These are phyloP conservation scores for Atopsyche davidsoni DNA, from an alignment of 1,140 invertebrate genomes.

Conservation along the genomic window DNA sequence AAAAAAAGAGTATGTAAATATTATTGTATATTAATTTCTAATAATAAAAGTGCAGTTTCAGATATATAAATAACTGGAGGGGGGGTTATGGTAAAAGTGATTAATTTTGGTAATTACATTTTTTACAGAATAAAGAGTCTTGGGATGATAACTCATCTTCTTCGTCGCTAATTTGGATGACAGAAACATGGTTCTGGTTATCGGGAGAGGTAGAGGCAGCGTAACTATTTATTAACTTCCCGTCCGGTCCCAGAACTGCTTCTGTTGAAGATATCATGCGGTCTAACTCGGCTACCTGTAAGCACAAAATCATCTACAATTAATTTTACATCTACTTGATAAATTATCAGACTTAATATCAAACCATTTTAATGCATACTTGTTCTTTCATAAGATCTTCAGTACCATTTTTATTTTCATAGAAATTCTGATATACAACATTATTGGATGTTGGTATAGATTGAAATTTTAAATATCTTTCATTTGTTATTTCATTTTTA, in stretches of 20 bases:
- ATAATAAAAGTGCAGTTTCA: too few relatives aligned
- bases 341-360: neutral
- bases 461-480: conserved; percentile 41
- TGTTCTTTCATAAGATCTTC: conserved; percentile 45
- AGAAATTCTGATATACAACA: conserved; percentile 48
- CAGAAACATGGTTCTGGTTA: conserved; percentile 29
- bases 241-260: conserved; percentile 55
- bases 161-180: conserved; percentile 45
- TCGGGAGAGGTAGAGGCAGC: conserved; percentile 23
- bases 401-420: conserved; percentile 27
- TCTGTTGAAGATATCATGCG: conserved; percentile 45
- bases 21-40: conserved; percentile 18
- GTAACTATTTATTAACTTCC: conserved; percentile 46
- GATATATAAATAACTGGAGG: too few relatives aligned
- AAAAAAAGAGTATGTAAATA: conserved; percentile 30
- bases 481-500: conserved; percentile 16
- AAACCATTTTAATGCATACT: conserved; percentile 33
- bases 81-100: too few relatives aligned
- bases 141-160: conserved; percentile 34
- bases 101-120: conserved; percentile 27
- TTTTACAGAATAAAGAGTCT: conserved; percentile 33
- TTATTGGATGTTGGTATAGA: conserved; percentile 44
- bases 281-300: conserved; percentile 52
- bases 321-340: too few relatives aligned
- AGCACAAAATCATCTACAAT: too few relatives aligned